phyloP scores from a whole-genome alignment of 2,888 invertebrate species.

The Brenthis ino region DNA sequence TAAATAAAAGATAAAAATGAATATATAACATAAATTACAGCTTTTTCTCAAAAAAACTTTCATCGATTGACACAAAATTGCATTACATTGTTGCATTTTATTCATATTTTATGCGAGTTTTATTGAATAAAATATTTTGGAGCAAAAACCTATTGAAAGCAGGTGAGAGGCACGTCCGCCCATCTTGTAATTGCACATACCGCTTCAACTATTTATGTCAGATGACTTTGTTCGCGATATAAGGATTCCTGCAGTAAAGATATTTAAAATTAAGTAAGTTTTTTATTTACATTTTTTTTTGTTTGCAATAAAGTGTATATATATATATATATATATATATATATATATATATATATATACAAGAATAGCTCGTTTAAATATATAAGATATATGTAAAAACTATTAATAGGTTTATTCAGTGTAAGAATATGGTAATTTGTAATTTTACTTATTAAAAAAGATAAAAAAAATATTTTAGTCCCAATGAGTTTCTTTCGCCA shows the following conservation, averaged over 20 bases:
- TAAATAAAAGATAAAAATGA: neutral
- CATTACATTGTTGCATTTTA: conserved; percentile 24
- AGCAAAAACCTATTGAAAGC: conserved; percentile 45
- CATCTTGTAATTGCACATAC: conserved; percentile 51
- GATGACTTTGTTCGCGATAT: conserved; percentile 41
- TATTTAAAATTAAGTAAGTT: neutral
- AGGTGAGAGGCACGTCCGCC: conserved; percentile 58
- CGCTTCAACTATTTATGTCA: conserved; percentile 9
- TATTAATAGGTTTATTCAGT: too few species aligned
- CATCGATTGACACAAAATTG: conserved; percentile 11
- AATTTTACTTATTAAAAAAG: too few species aligned
- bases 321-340: too few species aligned
- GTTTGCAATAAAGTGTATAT: too few species aligned
- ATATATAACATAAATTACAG: conserved; percentile 13
- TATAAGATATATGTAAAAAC: too few species aligned
- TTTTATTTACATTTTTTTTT: neutral
- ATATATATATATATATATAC: too few species aligned
- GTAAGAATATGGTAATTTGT: too few species aligned
- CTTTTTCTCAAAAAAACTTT: conserved; percentile 21
- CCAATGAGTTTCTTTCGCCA: too few species aligned
- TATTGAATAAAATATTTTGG: conserved; percentile 24
- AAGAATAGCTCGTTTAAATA: too few species aligned
- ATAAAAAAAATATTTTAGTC: too few species aligned
- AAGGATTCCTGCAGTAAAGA: neutral
- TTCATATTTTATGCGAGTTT: conserved; percentile 8